A percentile compares a stretch with the other conserved stretches of the same genome.
phyloP scores from a whole-genome alignment of 64 coral and sea anemone species.

The Montipora cactus region DNA sequence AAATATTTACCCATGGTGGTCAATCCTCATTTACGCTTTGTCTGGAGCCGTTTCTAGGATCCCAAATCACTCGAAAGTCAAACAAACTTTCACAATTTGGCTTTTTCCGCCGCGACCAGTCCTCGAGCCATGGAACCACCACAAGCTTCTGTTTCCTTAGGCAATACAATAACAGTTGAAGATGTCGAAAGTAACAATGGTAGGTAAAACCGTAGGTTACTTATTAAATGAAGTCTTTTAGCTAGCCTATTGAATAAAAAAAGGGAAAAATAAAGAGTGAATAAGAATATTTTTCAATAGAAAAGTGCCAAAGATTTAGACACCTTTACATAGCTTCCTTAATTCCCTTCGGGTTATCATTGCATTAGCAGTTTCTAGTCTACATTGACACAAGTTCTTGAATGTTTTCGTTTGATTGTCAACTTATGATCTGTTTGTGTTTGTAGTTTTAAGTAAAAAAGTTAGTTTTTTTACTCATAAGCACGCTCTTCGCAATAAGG shows the following conservation, averaged over 20 bases:
- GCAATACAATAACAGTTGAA: constrained; percentile 13
- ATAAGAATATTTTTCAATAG: not conserved
- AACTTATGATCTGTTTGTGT: no score
- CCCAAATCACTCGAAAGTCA: not conserved
- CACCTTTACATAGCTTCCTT: no score
- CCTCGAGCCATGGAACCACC: not conserved
- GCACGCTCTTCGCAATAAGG: no score
- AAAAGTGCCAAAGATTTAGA: not conserved
- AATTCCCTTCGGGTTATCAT: no score
- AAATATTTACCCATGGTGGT: constrained; percentile 25
- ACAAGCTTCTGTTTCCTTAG: not conserved
- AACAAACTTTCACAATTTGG: not conserved
- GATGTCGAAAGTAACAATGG: constrained; percentile 45
- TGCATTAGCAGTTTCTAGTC: no score
- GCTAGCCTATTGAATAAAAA: not conserved
- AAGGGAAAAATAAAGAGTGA: not conserved
- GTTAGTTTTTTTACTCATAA: no score
- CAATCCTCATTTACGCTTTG: not conserved
- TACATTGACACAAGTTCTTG: no score
- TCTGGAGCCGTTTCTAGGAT: constrained; percentile 1
- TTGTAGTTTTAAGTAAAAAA: no score
- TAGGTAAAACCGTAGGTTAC: not conserved
- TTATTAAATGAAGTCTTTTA: not conserved
- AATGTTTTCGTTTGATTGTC: no score
- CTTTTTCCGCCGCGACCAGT: not conserved